Percentiles rank a stretch among this genome's conserved stretches.
Evolutionary conservation across 2,888 invertebrate genomes (phyloP).

Genomic region (Sycophila texana): DNA sequence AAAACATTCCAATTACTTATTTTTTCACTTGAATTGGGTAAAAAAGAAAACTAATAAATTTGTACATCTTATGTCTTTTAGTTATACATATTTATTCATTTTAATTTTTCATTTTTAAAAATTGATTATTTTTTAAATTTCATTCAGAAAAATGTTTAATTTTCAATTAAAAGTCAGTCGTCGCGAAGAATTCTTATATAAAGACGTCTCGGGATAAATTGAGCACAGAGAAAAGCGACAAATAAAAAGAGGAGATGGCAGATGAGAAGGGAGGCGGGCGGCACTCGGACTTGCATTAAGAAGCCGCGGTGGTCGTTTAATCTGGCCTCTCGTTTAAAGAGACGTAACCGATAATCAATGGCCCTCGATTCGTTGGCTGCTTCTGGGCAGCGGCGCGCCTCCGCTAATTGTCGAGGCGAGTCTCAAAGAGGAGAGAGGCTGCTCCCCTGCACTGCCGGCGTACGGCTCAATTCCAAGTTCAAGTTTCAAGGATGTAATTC

Average conservation of each 20-base stretch:
- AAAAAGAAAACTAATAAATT: too few relatives aligned
- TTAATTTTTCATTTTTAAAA: neutral
- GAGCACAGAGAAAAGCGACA: neutral
- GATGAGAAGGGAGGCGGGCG: neutral
- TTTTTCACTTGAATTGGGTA: too few relatives aligned
- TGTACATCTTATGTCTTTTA: too few relatives aligned
- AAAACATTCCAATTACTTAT: too few relatives aligned
- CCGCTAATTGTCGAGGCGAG: slow-evolving; percentile 45
- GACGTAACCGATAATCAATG: slow-evolving; percentile 51
- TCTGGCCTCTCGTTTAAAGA: slow-evolving; percentile 33
- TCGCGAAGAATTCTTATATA: slow-evolving; percentile 18
- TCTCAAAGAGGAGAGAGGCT: slow-evolving; percentile 1
- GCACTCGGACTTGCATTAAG: slow-evolving; percentile 32
- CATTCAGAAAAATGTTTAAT: slow-evolving; percentile 12
- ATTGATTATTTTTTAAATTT: neutral
- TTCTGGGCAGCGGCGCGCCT: slow-evolving; percentile 13
- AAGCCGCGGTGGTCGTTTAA: slow-evolving; percentile 38
- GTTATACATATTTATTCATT: too few relatives aligned
- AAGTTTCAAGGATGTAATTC: slow-evolving; percentile 18
- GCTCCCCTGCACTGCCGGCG: neutral
- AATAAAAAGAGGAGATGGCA: neutral
- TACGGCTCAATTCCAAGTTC: slow-evolving; percentile 40
- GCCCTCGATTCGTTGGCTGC: slow-evolving; percentile 31
- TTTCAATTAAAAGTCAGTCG: slow-evolving; percentile 33
- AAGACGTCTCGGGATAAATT: slow-evolving; percentile 30